Evolutionary conservation across 1,140 invertebrate genomes (phyloP), one percentile per base, ranked within the genome.

Genomic region (Drosophila nebulosa): DNA sequence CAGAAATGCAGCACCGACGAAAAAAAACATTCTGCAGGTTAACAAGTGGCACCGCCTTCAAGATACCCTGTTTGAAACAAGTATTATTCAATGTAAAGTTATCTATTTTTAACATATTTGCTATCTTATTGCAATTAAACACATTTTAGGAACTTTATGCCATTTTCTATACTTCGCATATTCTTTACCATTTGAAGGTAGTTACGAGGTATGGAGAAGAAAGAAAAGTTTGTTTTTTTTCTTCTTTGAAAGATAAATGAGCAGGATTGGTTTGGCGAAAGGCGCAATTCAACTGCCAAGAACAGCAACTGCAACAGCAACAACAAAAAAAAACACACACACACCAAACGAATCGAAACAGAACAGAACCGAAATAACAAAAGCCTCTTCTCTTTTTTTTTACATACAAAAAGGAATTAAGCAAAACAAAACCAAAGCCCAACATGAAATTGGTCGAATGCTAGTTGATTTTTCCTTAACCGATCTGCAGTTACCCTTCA

Each of bases 261-360:
- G 83, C 83, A 65, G 78, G 81, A 76, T 76, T 86, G 74, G 81
- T 88, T 85, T 86, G 83, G 81, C 81, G 83, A 86, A 86, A 86
- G 83, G 81, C 83, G 70, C 83, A 86, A 88, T 86, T 86, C 83
- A 88, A 86, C 81, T 86, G 78, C 81, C 74, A 86, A 86, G 64
- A 71, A 53, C 50, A 30, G 32, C 12, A 39, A 59, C 6, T 10
- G 27, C 27, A 30, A 30, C n/a, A n/a, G 7, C 26, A 62, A 35
- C 30, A 27, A 58, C 14, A 55, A 64, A 46, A 52, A 30, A 6
- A 42, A 21, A 42, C 58, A 22, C 63, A n/a, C n/a, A n/a, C 36
- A n/a, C 53, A 58, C 14, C 53, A 42, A 30, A 30, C 62, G 65
- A 9, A 42, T 51, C 26, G 53, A 27, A 56, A 32, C 53, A 21